Evolutionary conservation across 35 echinoderm and acorn worm species (phyloP).

Genomic region (Hemicentrotus pulcherrimus): DNA sequence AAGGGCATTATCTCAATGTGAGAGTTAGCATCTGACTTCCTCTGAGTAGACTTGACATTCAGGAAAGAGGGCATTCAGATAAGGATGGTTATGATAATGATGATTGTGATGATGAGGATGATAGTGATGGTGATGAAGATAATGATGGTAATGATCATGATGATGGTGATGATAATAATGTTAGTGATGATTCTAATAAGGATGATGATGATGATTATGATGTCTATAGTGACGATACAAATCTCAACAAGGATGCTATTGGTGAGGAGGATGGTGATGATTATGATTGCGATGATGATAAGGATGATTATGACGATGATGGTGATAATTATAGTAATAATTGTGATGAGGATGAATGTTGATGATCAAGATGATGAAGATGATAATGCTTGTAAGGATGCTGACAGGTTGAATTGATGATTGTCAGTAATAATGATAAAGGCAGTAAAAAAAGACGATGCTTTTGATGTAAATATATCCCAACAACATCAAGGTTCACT

Average conservation of each 20-base stretch:
- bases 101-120: not conserved
- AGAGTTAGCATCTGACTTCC: too few species aligned
- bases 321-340: not conserved
- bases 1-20: too few species aligned
- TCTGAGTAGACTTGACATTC: too few species aligned
- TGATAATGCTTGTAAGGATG: not conserved
- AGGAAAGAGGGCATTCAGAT: too few species aligned
- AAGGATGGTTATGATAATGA: too few species aligned
- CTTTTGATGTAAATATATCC: too few species aligned
- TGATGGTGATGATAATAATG: not conserved
- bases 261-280: not conserved
- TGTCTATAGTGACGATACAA: not conserved
- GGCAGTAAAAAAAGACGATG: too few species aligned
- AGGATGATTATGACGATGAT: not conserved
- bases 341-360: not conserved
- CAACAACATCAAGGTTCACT: too few species aligned
- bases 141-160: not conserved
- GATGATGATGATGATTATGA: not conserved
- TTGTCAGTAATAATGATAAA: not conserved
- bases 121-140: not conserved
- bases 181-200: not conserved
- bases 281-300: not conserved
- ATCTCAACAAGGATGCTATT: not conserved
- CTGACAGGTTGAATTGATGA: not conserved
- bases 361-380: not conserved